Percentiles rank a stretch among this genome's conserved stretches.
These are phyloP conservation scores for Dinomys branickii DNA, from an alignment of 2,113 vertebrate genomes.

Conservation along the genomic window DNA sequence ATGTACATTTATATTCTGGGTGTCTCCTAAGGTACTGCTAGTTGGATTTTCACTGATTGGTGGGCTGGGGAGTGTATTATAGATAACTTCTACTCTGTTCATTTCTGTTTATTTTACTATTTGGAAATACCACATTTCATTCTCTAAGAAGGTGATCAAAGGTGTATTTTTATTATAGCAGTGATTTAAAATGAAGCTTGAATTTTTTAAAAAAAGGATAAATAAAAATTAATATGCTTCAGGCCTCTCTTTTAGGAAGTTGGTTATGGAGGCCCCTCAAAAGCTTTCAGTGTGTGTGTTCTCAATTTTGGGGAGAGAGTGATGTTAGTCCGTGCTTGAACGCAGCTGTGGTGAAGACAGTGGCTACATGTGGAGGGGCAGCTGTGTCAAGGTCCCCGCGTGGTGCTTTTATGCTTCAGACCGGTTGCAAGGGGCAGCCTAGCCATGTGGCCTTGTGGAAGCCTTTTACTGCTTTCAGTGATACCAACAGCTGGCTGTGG, in stretches of 20 bases:
- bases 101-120: conserved; percentile 2
- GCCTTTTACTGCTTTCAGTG: too few species aligned
- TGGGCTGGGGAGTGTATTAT: neutral
- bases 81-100: neutral
- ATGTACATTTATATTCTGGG: neutral
- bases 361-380: neutral
- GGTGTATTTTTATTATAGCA: neutral
- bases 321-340: neutral
- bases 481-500: neutral
- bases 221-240: neutral
- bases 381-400: neutral
- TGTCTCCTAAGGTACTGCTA: neutral
- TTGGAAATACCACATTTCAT: neutral
- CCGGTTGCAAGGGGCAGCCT: neutral
- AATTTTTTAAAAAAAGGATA: neutral
- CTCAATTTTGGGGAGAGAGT: neutral
- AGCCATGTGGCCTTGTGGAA: neutral
- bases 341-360: neutral
- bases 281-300: neutral
- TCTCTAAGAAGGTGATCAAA: neutral
- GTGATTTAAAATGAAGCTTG: neutral
- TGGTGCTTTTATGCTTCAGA: neutral
- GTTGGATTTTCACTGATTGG: neutral
- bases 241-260: neutral
- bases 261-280: neutral